These are phyloP conservation scores for Stenolophus ochropezus DNA, from an alignment of 2,888 invertebrate genomes.

Conservation along the genomic window DNA sequence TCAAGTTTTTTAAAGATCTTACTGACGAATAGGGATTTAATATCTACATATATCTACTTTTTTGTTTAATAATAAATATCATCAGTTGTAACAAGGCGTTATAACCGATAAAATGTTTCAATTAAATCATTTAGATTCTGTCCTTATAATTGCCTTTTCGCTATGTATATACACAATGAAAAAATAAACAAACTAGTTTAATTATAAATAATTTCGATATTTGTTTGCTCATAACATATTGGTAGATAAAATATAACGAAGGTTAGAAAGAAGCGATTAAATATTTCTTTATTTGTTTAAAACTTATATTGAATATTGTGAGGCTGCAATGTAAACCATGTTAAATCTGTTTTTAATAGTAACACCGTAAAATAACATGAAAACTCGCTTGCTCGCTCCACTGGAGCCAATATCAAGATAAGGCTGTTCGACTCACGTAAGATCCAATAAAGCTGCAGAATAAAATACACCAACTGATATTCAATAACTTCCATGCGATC, in stretches of 20 bases:
- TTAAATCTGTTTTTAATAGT: constrained; percentile 52
- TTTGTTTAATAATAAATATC: no score
- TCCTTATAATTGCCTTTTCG: no score
- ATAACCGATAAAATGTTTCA: no score
- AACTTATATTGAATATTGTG: neutral
- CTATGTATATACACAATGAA: no score
- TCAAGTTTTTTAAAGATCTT: no score
- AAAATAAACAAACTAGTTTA: no score
- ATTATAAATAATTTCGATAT: no score
- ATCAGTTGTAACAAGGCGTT: no score
- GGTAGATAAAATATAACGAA: neutral
- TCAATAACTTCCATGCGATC: constrained; percentile 15
- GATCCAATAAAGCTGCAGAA: constrained; percentile 32
- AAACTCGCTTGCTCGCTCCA: constrained; percentile 4
- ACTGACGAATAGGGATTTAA: no score
- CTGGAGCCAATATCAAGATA: constrained; percentile 9
- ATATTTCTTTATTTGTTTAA: neutral
- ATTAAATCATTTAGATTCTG: no score
- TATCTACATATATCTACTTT: no score
- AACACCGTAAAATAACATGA: constrained; percentile 32
- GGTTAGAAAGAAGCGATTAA: neutral
- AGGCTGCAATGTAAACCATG: neutral
- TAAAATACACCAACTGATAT: constrained; percentile 35
- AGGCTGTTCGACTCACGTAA: neutral
- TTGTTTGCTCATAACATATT: neutral